Conservation (phyloP, 2,113 vertebrate species). For the Ptychochromis oligacanthus region DNA sequence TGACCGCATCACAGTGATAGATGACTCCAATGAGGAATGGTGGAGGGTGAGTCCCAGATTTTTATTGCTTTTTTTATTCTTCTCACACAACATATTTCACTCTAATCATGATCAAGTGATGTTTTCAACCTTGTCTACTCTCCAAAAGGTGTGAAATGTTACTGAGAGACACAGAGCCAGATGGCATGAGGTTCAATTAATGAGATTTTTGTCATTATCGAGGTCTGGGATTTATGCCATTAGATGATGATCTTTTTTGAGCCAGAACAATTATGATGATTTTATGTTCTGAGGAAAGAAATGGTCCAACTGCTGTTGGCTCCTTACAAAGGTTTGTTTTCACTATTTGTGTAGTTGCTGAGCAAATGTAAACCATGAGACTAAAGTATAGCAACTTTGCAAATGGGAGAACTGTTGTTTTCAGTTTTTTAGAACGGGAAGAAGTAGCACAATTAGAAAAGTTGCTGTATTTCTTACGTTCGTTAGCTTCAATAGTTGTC, state of each 20-base stretch:
- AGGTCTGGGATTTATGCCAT: constrained; percentile 23
- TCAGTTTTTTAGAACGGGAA: too few species aligned
- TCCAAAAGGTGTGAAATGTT: not conserved
- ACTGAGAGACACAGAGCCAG: not conserved
- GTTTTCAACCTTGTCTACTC: constrained; percentile 44
- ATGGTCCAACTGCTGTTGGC: not conserved
- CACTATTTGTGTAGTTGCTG: not conserved
- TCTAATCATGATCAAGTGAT: constrained; percentile 72
- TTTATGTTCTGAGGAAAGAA: not conserved
- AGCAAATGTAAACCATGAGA: not conserved
- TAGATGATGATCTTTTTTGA: not conserved
- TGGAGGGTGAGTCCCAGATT: constrained; percentile 87
- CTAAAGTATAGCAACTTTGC: not conserved
- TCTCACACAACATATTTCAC: constrained; percentile 45
- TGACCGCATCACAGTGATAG: constrained; percentile 92
- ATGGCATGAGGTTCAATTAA: constrained; percentile 5
- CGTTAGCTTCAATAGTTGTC: not conserved
- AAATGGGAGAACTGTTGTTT: too few species aligned
- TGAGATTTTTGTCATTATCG: constrained; percentile 12
- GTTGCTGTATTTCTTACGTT: too few species aligned
- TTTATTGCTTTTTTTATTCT: constrained; percentile 6
- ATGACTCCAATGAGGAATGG: constrained; percentile 98
- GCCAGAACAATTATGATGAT: not conserved
- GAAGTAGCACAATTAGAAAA: too few species aligned
- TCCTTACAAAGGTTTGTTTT: not conserved